These are phyloP conservation scores for Agrochola litura DNA, from an alignment of 2,888 invertebrate genomes.

Conservation along the genomic window DNA sequence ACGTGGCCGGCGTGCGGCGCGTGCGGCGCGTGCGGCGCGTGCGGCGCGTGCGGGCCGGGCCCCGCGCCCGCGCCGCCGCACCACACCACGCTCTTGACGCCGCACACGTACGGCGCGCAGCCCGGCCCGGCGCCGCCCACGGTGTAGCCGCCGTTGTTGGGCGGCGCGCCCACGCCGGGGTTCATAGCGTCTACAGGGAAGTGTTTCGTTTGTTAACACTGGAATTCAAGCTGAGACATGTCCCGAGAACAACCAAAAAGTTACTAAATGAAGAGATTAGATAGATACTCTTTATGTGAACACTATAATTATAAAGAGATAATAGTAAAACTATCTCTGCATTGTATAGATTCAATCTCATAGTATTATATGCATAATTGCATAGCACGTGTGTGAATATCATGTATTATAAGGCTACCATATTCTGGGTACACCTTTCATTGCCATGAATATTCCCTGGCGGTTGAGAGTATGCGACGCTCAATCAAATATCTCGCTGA, in stretches of 20 bases:
- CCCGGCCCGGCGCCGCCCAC: constrained; percentile 16
- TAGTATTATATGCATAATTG: neutral
- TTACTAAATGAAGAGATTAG: neutral
- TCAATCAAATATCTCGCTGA: neutral
- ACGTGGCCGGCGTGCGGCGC: constrained; percentile 54
- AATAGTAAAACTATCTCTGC: neutral
- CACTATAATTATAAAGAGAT: neutral
- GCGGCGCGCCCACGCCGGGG: constrained; percentile 32
- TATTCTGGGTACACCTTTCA: neutral
- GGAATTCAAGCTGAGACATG: neutral
- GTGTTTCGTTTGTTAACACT: neutral
- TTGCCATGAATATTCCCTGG: neutral
- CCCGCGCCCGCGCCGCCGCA: constrained; percentile 48
- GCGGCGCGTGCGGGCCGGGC: constrained; percentile 51
- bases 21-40: constrained; percentile 60
- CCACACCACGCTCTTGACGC: constrained; percentile 53
- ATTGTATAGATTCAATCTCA: neutral
- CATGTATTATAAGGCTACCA: neutral
- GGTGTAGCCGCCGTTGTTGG: constrained; percentile 34
- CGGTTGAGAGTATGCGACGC: neutral
- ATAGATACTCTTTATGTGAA: neutral
- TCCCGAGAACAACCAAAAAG: neutral
- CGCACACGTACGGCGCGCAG: constrained; percentile 44
- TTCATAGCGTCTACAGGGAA: constrained; percentile 52
- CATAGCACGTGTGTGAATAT: neutral